Evolutionary conservation across 2,797 vertebrate genomes (phyloP), one percentile per base, ranked within the genome.

Genomic region (Percopsis omiscomaycus): DNA sequence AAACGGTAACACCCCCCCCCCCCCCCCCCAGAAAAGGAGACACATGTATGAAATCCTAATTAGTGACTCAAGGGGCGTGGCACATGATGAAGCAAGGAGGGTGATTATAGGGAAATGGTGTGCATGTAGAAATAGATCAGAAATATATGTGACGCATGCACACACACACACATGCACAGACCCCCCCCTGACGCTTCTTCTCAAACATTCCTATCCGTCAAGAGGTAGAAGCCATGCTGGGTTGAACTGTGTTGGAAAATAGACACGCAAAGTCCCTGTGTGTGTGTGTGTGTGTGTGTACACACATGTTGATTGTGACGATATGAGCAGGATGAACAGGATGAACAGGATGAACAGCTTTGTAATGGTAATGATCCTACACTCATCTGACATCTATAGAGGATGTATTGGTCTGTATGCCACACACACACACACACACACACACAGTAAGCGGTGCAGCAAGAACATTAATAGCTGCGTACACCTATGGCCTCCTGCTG

Each of bases 391-490:
- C 5, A 28, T 14, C 30, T 48, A n/a, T 48, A 48, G 46, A 12
- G 46, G 46, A 48, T 48, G 10, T 9, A n/a, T 48, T n/a, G 14
- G 46, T n/a, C 46, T 48, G 14, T n/a, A 48, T 4, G 46, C 12
- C 46, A 22, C 37, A 57, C 55, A 57, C 37, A 58, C 32, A 37
- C 32, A 32, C 32, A 32, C 32, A 32, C 32, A 47, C 46, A n/a
- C 46, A n/a, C 46, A 48, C 46, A 8, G 32, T 37, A 37, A 37
- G 32, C 8, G 32, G 4, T 37, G 32, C 32, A 37, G 32, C 32
- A 37, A 6, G 32, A 37, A 37, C 32, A 37, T 37, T 37, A 37
- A 37, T 37, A 37, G 32, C 32, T 37, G 32, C 6, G 32, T 37
- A 37, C 32, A 37, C 32, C 32, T 37, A 37, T 37, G 32, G 32